Conservation (phyloP, 92 coral and sea anemone species). For the Epizoanthus ramosus region DNA sequence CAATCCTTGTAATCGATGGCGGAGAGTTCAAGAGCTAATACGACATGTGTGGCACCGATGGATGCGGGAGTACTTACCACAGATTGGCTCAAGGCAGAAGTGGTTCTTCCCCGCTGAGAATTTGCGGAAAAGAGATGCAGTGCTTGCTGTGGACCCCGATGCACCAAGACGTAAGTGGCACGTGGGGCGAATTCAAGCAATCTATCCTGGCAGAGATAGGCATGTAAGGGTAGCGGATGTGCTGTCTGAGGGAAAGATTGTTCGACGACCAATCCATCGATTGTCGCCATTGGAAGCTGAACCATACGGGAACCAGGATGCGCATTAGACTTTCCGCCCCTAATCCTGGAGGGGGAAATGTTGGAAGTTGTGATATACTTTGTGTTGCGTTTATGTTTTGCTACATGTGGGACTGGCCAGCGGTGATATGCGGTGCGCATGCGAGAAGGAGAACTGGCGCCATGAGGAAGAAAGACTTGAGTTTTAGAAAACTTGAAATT, state of each 20-base stretch:
- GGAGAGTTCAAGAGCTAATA: slow-evolving; percentile 59
- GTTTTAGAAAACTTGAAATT: no score
- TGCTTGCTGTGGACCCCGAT: slow-evolving; percentile 52
- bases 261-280: slow-evolving; percentile 54
- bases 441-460: no score
- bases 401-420: no score
- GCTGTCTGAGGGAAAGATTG: slow-evolving; percentile 36
- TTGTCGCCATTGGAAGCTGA: slow-evolving; percentile 51
- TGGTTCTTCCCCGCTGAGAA: slow-evolving; percentile 61
- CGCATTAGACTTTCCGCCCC: slow-evolving; percentile 8
- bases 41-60: slow-evolving; percentile 65
- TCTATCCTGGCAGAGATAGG: slow-evolving; percentile 61
- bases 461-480: no score
- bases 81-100: slow-evolving; percentile 60
- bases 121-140: slow-evolving; percentile 56
- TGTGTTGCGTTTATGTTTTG: no score
- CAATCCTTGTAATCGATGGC: slow-evolving; percentile 52
- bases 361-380: neutral
- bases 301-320: neutral
- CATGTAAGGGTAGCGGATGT: slow-evolving; percentile 45
- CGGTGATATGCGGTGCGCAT: no score
- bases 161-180: slow-evolving; percentile 62
- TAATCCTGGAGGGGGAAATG: slow-evolving; percentile 56
- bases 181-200: slow-evolving; percentile 53
- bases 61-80: slow-evolving; percentile 65